Base-by-base conservation (phyloP, 2,888 invertebrate genomes). In the Acanthococcus lagerstroemiae region DNA sequence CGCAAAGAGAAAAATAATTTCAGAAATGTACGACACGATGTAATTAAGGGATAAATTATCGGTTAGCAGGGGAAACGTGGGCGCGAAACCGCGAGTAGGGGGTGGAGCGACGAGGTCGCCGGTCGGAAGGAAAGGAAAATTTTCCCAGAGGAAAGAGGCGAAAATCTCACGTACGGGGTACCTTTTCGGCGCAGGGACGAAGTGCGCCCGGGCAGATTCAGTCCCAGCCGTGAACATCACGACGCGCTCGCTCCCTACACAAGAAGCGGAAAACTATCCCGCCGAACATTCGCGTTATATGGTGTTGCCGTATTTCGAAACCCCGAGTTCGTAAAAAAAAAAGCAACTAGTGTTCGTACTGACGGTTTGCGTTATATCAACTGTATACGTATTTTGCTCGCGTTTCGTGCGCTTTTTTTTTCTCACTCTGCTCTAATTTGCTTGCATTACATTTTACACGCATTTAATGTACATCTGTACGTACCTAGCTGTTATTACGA, bases 21-120 rank as follows among this genome's bases (percentile, higher is more conserved):
- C 30, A 54, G 63, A 54, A 54, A 63, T 63, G 63, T 63, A 63
- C 63, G 52, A 63, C 63, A 63, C 54, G 63, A 63, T 52, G 63
- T 52, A 63, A 63, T 63, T 63, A 63, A 63, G 44, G 63, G 63
- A 63, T 63, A 63, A 63, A 63, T 63, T 63, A 63, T 63, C 63
- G 63, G 63, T 52, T 63, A 37, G 52, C 61, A 30, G 48, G n/a
- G 37, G n/a, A 50, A 61, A 52, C 50, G 61, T 50, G 37, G 61
- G 61, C 25, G 50, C 17, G 48, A 61, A 61, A 50, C 50, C 50
- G 37, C 50, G 61, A 48, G 17, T 27, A 21, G 50, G 30, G 63
- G 52, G 44, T 24, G 19, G 30, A 46, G 48, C 26, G 48, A 21
- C 19, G 58, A n/a, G n/a, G n/a, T n/a, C n/a, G 3, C 1, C 3